These are phyloP conservation scores for Caranx ignobilis DNA, from an alignment of 2,113 vertebrate genomes.

Conservation along the genomic window DNA sequence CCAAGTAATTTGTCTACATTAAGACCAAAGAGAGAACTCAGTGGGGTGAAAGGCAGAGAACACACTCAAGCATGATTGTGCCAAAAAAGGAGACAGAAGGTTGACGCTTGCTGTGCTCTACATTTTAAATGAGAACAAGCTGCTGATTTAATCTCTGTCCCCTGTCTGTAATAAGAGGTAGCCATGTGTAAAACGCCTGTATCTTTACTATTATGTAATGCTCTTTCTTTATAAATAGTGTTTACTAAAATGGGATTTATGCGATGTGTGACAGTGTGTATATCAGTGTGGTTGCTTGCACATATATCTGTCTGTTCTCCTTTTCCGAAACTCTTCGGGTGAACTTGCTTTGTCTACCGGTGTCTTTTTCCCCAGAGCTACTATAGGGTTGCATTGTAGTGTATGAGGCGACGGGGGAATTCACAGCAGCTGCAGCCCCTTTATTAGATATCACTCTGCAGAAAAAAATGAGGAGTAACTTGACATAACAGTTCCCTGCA, in stretches of 20 bases:
- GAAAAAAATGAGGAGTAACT: constrained; percentile 28
- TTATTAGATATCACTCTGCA: constrained; percentile 49
- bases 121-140: constrained; percentile 68
- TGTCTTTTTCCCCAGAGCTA: constrained; percentile 42
- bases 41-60: neutral
- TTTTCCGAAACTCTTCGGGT: constrained; percentile 46
- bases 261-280: constrained; percentile 24
- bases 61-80: neutral
- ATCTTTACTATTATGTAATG: constrained; percentile 41
- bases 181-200: constrained; percentile 51
- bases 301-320: constrained; percentile 34
- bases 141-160: constrained; percentile 67
- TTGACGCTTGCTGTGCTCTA: constrained; percentile 26
- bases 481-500: constrained; percentile 44
- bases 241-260: constrained; percentile 30
- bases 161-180: constrained; percentile 37
- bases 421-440: constrained; percentile 46
- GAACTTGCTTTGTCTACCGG: constrained; percentile 52
- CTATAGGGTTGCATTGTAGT: constrained; percentile 42
- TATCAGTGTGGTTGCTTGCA: constrained; percentile 7
- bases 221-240: constrained; percentile 33
- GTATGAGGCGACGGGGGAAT: constrained; percentile 49
- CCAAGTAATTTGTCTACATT: constrained; percentile 11
- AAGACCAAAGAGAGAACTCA: constrained; percentile 2
- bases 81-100: constrained; percentile 2